Base-by-base conservation (phyloP, 2,888 invertebrate species). In the Phyto melanocephala region DNA sequence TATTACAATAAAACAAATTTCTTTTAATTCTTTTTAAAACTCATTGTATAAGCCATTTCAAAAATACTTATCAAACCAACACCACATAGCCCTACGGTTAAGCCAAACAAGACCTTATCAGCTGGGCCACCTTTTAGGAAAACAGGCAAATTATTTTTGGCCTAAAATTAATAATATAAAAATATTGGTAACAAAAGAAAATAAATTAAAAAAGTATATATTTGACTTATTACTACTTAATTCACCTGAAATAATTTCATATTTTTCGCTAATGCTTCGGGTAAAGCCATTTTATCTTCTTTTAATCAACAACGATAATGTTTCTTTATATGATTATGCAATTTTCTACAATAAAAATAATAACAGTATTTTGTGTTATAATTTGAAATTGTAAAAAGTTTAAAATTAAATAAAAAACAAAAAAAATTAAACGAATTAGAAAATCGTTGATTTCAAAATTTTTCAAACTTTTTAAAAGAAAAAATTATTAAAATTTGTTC, bases 101-200 rank as follows among this genome's bases (percentile, higher is more conserved):
- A 28, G 24, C 91, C 91, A 83, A 90, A 91, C 3, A 91, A 85
- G 0, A 70, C 86, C 79, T 88, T 91, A 63, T 91, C 91, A 10
- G 81, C 84, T 60, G 91, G 90, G 5, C 91, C 91, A 50, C 91
- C 92, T 82, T 91, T 91, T 22, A 91, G 85, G 24, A 90, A 90
- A 15, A 91, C 88, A 0, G 91, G 91, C 56, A 91, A 60, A 78
- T 88, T 87, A 74, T 89, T 91, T 24, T 86, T 86, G 24, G 90
- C 91, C 91, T 91, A 63, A n/a, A 85, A 85, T 37, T 75, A 37
- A 22, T 72, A 22, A 62, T 28, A 24, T 52, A 35, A 47, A 68
- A 60, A 28, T 6, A 17, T 5, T 13, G n/a, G 3, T 11, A 8
- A 40, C 47, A 1, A 33, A 5, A 3, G n/a, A n/a, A n/a, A n/a